Evolutionary conservation across 2,797 vertebrate species (phyloP).

Genomic region (Tauraco hartlaubi): DNA sequence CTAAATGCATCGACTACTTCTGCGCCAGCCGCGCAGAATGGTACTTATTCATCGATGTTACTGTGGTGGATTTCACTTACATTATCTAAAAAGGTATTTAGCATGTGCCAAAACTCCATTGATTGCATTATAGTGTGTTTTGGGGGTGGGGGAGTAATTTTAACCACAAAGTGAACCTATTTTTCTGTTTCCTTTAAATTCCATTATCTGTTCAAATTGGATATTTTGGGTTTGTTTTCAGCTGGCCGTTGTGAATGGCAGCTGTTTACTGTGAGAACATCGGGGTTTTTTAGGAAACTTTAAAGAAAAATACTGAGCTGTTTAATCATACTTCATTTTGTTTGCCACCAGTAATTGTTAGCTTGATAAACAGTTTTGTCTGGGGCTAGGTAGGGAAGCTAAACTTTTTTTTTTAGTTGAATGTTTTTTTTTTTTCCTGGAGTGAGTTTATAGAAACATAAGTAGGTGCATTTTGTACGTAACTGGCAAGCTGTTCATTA

Average conservation of each 20-base stretch:
- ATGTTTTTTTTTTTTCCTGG: neutral
- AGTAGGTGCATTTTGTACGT: neutral
- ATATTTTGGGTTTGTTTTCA: slow-evolving; percentile 18
- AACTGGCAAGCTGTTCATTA: neutral
- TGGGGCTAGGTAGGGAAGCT: neutral
- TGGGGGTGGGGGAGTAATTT: neutral
- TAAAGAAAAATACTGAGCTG: neutral
- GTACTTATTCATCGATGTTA: slow-evolving; percentile 40
- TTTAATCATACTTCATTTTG: slow-evolving; percentile 19
- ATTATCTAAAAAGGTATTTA: slow-evolving; percentile 30
- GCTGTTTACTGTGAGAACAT: neutral
- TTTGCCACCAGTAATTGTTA: neutral
- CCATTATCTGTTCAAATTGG: neutral
- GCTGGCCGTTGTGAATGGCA: slow-evolving; percentile 4
- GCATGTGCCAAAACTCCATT: neutral
- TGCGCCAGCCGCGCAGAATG: slow-evolving; percentile 18
- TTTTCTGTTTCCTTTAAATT: neutral
- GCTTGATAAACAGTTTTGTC: neutral
- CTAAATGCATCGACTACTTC: neutral
- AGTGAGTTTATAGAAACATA: neutral
- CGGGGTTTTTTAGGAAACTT: neutral
- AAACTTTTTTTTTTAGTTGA: neutral
- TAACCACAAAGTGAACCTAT: neutral
- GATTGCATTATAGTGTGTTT: neutral
- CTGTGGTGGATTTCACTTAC: neutral